Percentiles rank a stretch among this genome's conserved stretches.
Conservation (phyloP, 2,797 vertebrate genomes). For the Phataginus tricuspis region DNA sequence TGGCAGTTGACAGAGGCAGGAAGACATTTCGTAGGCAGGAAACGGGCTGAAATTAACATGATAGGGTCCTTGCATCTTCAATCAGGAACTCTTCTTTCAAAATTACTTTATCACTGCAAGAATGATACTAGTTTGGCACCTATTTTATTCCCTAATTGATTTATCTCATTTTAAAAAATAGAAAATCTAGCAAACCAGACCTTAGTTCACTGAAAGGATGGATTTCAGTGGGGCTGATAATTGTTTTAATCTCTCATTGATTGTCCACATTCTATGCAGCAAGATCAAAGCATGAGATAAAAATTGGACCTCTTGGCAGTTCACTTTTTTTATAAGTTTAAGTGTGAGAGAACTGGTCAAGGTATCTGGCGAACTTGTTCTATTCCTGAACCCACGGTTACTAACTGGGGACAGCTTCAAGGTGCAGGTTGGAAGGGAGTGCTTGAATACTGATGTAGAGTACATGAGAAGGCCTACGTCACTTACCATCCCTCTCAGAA, state of each 20-base stretch:
- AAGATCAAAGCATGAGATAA: conserved; percentile 28
- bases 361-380: not conserved
- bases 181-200: conserved; percentile 23
- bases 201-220: not conserved
- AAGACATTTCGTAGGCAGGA: conserved; percentile 55
- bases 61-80: not conserved
- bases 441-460: not conserved
- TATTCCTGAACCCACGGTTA: not conserved
- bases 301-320: not conserved
- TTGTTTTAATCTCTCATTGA: not conserved
- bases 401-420: not conserved
- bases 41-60: conserved; percentile 43
- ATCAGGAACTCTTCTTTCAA: conserved; percentile 48
- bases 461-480: not conserved
- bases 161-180: conserved; percentile 4
- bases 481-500: not conserved
- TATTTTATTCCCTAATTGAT: not conserved
- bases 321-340: not conserved
- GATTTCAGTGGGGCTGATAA: not conserved
- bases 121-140: not conserved
- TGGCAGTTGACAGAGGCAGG: conserved; percentile 39
- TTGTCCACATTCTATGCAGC: not conserved
- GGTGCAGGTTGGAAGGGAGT: not conserved
- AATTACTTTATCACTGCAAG: not conserved
- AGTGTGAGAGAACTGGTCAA: not conserved